phyloP scores from a whole-genome alignment of 2,797 vertebrate genomes.

The Sebastes nivosus region DNA sequence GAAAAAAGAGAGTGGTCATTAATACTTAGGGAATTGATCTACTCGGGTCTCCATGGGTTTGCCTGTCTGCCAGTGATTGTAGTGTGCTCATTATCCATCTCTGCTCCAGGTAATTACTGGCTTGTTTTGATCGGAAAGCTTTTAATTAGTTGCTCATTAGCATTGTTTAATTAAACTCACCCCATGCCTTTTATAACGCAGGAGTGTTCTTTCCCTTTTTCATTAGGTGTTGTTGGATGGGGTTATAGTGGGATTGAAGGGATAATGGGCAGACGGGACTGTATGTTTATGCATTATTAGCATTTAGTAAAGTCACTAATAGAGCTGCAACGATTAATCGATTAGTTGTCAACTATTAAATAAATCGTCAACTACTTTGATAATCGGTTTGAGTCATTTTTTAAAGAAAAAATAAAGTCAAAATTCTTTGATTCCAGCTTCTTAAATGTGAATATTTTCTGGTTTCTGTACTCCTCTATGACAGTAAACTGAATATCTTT shows the following conservation, averaged over 20 bases:
- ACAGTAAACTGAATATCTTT: too few species aligned
- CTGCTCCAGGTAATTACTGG: conserved; percentile 81
- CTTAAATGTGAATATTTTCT: too few species aligned
- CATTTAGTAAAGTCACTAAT: neutral
- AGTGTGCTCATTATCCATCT: conserved; percentile 79
- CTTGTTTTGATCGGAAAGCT: conserved; percentile 84
- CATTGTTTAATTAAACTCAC: conserved; percentile 86
- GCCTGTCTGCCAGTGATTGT: conserved; percentile 74
- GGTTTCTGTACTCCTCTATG: too few species aligned
- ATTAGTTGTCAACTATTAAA: too few species aligned
- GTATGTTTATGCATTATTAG: conserved; percentile 21
- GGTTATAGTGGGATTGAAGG: conserved; percentile 40
- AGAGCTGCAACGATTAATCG: fast-evolving
- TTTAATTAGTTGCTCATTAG: conserved; percentile 86
- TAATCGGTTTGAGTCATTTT: neutral
- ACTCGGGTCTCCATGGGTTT: conserved; percentile 62
- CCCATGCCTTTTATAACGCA: conserved; percentile 72
- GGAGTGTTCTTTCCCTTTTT: conserved; percentile 56
- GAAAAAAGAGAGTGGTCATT: conserved; percentile 58
- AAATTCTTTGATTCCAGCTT: too few species aligned
- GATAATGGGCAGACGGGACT: conserved; percentile 9
- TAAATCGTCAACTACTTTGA: neutral
- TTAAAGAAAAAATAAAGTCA: too few species aligned
- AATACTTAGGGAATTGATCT: conserved; percentile 76
- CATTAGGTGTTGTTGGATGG: conserved; percentile 59